Evolutionary conservation across 2,888 invertebrate species (phyloP).

Genomic region (Pristionchus japonicus): DNA sequence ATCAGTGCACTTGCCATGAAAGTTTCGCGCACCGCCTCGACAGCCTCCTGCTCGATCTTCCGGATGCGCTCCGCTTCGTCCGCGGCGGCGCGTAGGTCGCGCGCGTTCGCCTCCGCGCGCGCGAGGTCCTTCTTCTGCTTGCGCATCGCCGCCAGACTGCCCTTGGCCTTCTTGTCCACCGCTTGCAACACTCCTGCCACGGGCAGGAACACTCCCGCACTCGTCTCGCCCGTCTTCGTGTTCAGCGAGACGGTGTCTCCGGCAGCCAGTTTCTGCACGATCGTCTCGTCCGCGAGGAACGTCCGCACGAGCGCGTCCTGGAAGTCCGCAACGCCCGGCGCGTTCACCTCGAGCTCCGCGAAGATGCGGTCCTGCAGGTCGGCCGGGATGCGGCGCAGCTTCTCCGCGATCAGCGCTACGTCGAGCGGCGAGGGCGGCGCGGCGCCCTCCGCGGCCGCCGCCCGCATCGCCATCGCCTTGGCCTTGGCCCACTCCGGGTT

Average conservation of each 20-base stretch:
- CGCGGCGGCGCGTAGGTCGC: not conserved
- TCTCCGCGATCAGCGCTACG: not conserved
- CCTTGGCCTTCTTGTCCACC: not conserved
- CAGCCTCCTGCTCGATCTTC: not conserved
- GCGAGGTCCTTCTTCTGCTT: not conserved
- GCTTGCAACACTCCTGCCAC: not conserved
- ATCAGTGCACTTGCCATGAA: not conserved
- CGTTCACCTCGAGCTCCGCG: not conserved
- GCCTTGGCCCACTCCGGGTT: not conserved
- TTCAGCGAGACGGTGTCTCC: conserved; percentile 37
- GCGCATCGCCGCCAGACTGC: not conserved
- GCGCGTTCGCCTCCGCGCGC: not conserved
- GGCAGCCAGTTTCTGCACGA: not conserved
- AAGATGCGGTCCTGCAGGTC: conserved; percentile 10
- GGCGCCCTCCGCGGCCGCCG: not conserved
- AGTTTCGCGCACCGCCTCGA: not conserved
- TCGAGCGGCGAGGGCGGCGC: not conserved
- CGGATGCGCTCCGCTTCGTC: not conserved
- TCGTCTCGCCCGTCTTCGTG: conserved; percentile 43
- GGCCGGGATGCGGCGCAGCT: not conserved
- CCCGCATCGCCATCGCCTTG: not conserved
- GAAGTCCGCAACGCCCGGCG: not conserved
- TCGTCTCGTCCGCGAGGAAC: conserved; percentile 23
- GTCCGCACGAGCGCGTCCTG: not conserved
- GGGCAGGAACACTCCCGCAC: not conserved